phyloP scores from a whole-genome alignment of 1,140 invertebrate species.

The Drosophila truncata region DNA sequence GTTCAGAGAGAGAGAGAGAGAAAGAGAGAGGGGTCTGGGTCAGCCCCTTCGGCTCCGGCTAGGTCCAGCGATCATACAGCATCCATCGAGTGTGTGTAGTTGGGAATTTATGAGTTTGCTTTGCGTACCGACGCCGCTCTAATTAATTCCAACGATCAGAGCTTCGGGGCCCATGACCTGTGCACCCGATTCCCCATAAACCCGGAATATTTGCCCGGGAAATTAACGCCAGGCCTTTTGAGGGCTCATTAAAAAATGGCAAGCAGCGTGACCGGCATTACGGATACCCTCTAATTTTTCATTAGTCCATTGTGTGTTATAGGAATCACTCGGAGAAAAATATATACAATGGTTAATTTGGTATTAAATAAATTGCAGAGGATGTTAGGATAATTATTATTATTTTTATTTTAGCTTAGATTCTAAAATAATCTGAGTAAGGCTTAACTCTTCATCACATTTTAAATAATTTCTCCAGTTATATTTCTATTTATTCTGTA shows the following conservation, averaged over 20 bases:
- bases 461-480: neutral
- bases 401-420: no score
- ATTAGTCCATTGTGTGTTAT: neutral
- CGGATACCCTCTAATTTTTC: constrained; percentile 6
- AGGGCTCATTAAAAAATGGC: constrained; percentile 39
- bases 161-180: constrained; percentile 34
- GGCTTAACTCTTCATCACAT: no score
- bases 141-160: constrained; percentile 68
- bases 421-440: no score
- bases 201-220: constrained; percentile 30
- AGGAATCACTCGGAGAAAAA: neutral
- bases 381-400: no score
- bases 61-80: neutral
- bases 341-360: neutral
- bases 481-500: neutral
- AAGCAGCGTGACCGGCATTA: constrained; percentile 30
- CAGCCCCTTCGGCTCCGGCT: constrained; percentile 19
- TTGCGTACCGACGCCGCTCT: constrained; percentile 49
- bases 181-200: constrained; percentile 34
- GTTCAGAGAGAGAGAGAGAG: constrained; percentile 39
- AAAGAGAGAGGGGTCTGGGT: constrained; percentile 46
- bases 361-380: no score
- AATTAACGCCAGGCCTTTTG: constrained; percentile 27
- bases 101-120: constrained; percentile 40
- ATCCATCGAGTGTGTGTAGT: neutral